A percentile compares a stretch with the other conserved stretches of the same genome.
Conservation (phyloP, 2,888 invertebrate species). For the Priocnemis perturbator region DNA sequence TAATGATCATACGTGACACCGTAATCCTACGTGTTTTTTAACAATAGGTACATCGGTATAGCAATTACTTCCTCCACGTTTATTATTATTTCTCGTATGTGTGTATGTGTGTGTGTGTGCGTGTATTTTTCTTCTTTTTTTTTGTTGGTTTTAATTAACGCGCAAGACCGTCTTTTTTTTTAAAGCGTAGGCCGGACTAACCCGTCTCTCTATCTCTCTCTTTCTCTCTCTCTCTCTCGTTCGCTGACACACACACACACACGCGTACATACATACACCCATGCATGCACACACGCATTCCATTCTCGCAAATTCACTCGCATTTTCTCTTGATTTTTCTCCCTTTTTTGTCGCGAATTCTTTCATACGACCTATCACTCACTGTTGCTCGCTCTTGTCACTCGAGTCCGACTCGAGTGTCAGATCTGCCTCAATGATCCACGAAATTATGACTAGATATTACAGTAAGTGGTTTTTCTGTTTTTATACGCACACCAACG, state of each 20-base stretch:
- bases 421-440: too few species aligned
- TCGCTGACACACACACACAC: neutral
- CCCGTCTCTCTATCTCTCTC: slow-evolving; percentile 51
- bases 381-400: too few species aligned
- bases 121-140: slow-evolving; percentile 15
- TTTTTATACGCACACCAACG: slow-evolving; percentile 7
- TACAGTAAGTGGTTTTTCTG: too few species aligned
- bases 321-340: neutral
- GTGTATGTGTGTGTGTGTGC: slow-evolving; percentile 9
- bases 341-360: too few species aligned
- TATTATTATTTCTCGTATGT: neutral
- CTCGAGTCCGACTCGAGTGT: too few species aligned
- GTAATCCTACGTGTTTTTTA: slow-evolving; percentile 35
- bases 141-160: slow-evolving; percentile 19
- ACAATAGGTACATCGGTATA: slow-evolving; percentile 36
- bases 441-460: too few species aligned
- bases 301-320: too few species aligned
- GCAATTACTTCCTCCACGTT: slow-evolving; percentile 32
- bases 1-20: slow-evolving; percentile 30
- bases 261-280: neutral
- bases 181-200: slow-evolving; percentile 74
- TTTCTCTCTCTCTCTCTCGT: slow-evolving; percentile 11
- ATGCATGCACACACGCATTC: neutral
- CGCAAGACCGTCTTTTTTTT: slow-evolving; percentile 52
- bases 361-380: too few species aligned